Evolutionary conservation across 2,888 invertebrate species (phyloP).

Genomic region (Thecophora atra): DNA sequence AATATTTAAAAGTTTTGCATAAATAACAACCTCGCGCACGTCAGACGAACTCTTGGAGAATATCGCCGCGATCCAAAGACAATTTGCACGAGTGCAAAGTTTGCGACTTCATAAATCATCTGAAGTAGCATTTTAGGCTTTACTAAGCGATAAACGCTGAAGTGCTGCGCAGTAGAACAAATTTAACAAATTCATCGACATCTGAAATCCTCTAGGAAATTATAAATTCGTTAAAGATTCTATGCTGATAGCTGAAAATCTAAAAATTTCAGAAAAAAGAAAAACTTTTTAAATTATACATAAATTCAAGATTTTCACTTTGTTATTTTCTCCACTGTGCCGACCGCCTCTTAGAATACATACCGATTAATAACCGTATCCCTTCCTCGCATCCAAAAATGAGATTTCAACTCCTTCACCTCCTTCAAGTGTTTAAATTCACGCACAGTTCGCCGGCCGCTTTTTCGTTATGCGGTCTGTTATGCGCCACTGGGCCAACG

Average conservation of each 20-base stretch:
- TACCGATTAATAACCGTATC: conserved; percentile 8
- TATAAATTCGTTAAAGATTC: no score
- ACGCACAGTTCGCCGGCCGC: conserved; percentile 18
- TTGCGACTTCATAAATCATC: conserved; percentile 40
- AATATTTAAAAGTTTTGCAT: conserved; percentile 37
- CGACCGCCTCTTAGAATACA: not conserved
- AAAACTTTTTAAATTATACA: not conserved
- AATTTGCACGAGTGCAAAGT: conserved; percentile 27
- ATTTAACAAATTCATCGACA: not conserved
- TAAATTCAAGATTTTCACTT: not conserved
- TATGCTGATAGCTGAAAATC: no score
- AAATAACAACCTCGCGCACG: conserved; percentile 10
- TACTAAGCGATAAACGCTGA: conserved; percentile 40
- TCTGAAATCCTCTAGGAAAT: not conserved
- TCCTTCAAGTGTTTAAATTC: conserved; percentile 7
- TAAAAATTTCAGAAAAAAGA: not conserved
- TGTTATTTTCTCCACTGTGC: conserved; percentile 13
- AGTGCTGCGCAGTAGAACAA: conserved; percentile 2
- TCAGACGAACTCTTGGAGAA: not conserved
- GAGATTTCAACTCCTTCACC: not conserved
- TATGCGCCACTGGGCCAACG: conserved; percentile 64
- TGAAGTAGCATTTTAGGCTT: conserved; percentile 41
- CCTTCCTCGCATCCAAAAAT: not conserved
- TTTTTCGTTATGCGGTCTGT: conserved; percentile 37
- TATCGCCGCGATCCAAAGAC: not conserved